phyloP scores from a whole-genome alignment of 64 coral and sea anemone genomes.

The Platygyra sinensis region DNA sequence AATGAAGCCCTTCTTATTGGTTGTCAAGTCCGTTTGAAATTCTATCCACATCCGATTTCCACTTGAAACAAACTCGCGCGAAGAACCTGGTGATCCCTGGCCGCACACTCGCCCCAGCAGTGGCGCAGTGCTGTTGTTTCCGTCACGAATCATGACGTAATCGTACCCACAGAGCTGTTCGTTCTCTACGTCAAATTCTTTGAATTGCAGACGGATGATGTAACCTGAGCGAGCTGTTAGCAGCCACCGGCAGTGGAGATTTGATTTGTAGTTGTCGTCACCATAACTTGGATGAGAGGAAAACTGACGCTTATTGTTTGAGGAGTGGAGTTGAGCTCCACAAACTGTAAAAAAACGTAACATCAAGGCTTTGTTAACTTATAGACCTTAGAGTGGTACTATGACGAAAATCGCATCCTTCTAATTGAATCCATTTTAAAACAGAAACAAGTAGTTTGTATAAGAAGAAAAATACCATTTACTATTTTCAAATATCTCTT shows the following conservation, averaged over 20 bases:
- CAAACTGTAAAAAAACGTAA: conserved; percentile 53
- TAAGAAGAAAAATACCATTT: too few relatives aligned
- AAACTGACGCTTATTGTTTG: conserved; percentile 51
- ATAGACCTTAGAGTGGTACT: too few relatives aligned
- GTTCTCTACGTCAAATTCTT: conserved; percentile 85
- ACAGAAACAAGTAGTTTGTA: too few relatives aligned
- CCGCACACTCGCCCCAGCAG: conserved; percentile 71
- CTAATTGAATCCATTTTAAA: too few relatives aligned
- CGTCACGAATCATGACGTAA: conserved; percentile 70
- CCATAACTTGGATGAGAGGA: conserved; percentile 82
- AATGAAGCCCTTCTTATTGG: conserved; percentile 81
- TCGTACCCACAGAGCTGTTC: conserved; percentile 84
- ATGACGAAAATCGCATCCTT: too few relatives aligned
- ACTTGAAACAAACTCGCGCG: conserved; percentile 58
- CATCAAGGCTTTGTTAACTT: too few relatives aligned
- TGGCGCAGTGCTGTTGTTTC: conserved; percentile 60
- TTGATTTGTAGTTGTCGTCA: conserved; percentile 69
- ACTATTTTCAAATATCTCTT: too few relatives aligned
- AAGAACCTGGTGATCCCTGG: neutral
- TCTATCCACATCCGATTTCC: conserved; percentile 79
- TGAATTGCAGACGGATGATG: conserved; percentile 77
- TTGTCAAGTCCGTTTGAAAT: conserved; percentile 74
- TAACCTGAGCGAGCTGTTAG: conserved; percentile 70
- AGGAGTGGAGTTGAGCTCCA: conserved; percentile 79
- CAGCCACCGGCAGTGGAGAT: conserved; percentile 73